Conservation (phyloP, 2,888 invertebrate genomes). For the Trichogramma evanescens region DNA sequence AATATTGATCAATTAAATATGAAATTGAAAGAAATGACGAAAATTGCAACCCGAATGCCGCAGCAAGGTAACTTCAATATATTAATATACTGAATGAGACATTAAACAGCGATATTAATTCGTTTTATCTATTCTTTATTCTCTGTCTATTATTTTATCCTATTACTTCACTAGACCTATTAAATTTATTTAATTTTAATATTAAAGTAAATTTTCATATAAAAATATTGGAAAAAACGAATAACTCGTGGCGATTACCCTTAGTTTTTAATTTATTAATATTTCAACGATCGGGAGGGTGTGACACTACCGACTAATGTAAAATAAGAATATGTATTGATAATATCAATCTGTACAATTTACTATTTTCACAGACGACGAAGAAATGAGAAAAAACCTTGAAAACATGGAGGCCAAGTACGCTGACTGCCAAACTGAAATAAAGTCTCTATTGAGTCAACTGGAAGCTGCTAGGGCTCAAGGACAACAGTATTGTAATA, state of each 20-base stretch:
- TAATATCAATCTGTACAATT: not conserved
- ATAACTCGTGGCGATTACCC: too few species aligned
- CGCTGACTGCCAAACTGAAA: conserved; percentile 58
- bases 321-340: too few species aligned
- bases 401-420: conserved; percentile 65
- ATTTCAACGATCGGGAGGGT: too few species aligned
- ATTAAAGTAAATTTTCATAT: too few species aligned
- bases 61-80: too few species aligned
- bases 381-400: conserved; percentile 55
- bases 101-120: not conserved
- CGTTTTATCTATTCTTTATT: not conserved
- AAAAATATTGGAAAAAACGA: too few species aligned
- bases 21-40: conserved; percentile 54
- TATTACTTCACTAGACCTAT: too few species aligned
- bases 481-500: conserved; percentile 75
- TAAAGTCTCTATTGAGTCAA: conserved; percentile 64
- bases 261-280: too few species aligned
- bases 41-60: too few species aligned
- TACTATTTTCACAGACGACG: conserved; percentile 51
- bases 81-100: not conserved
- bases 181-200: too few species aligned
- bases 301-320: too few species aligned
- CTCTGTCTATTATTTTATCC: conserved; percentile 3
- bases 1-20: conserved; percentile 64
- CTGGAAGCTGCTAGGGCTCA: conserved; percentile 67